A percentile compares a stretch with the other conserved stretches of the same genome.
These are phyloP conservation scores for Malurus splendens DNA, from an alignment of 2,797 vertebrate genomes.

Conservation along the genomic window DNA sequence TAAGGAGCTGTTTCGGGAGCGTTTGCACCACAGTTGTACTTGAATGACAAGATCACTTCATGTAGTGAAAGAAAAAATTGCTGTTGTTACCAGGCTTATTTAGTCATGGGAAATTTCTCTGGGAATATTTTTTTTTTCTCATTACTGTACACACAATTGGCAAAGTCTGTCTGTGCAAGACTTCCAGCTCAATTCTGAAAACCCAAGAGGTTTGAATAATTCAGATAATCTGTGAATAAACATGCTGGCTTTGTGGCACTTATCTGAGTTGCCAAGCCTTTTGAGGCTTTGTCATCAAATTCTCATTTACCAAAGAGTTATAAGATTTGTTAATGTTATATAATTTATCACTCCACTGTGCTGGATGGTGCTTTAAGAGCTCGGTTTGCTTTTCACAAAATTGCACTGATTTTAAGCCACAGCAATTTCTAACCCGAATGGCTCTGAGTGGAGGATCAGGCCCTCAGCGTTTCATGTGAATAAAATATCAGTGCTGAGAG, in stretches of 20 bases:
- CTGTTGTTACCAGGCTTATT: conserved; percentile 9
- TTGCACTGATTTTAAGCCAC: not conserved
- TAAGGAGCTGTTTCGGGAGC: not conserved
- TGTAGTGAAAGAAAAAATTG: not conserved
- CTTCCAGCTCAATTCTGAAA: conserved; percentile 37
- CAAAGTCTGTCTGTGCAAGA: conserved; percentile 1
- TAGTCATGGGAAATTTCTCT: conserved; percentile 7
- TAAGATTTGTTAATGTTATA: conserved; percentile 30
- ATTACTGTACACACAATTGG: not conserved
- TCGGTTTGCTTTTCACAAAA: not conserved
- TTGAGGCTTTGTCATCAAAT: conserved; percentile 38
- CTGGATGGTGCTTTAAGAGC: not conserved
- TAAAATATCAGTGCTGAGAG: not conserved
- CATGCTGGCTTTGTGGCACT: conserved; percentile 23
- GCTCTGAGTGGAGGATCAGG: not conserved
- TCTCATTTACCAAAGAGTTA: conserved; percentile 33
- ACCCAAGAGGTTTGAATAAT: conserved; percentile 37
- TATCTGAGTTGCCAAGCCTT: conserved; percentile 19
- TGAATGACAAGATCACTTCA: conserved; percentile 3
- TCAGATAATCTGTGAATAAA: conserved; percentile 45
- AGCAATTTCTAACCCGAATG: not conserved
- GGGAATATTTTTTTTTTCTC: conserved; percentile 36
- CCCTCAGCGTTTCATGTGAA: not conserved
- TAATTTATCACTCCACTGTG: conserved; percentile 17
- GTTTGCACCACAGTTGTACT: not conserved